Percentiles rank a stretch among this genome's conserved stretches.
Evolutionary conservation across 2,113 vertebrate species (phyloP).

Genomic region (Poeciliopsis prolifica): DNA sequence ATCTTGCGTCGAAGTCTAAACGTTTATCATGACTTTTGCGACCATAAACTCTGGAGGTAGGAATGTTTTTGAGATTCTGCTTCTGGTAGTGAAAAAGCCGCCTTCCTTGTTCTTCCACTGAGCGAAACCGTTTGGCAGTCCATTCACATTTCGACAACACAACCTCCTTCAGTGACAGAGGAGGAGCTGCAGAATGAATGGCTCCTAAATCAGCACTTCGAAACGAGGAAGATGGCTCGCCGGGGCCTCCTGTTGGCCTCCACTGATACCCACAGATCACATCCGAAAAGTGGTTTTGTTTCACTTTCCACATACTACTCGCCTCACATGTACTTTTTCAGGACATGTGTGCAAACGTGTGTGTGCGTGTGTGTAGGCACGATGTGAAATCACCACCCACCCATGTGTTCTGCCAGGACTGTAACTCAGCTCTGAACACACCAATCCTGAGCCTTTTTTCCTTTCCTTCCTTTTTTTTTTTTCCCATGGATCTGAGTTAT

Average conservation of each 20-base stretch:
- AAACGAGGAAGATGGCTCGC: conserved; percentile 46
- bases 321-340: conserved; percentile 3
- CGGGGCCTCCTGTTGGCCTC: conserved; percentile 9
- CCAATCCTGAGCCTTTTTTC: conserved; percentile 37
- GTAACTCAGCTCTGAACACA: conserved; percentile 49
- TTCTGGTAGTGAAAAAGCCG: neutral
- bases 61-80: neutral
- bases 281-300: conserved; percentile 38
- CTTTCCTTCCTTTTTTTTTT: conserved; percentile 51
- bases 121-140: conserved; percentile 19
- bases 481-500: conserved; percentile 52
- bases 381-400: conserved; percentile 42
- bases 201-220: conserved; percentile 42
- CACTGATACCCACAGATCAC: conserved; percentile 23
- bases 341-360: neutral
- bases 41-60: no score
- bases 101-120: conserved; percentile 12
- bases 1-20: no score
- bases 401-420: conserved; percentile 30
- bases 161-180: conserved; percentile 26
- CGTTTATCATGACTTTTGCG: no score
- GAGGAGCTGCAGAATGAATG: conserved; percentile 29
- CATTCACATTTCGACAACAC: conserved; percentile 37
- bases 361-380: conserved; percentile 18
- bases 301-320: conserved; percentile 3